Percentiles rank a stretch among this genome's conserved stretches.
Evolutionary conservation across 2,113 vertebrate species (phyloP).

Genomic region (Abramis brama): DNA sequence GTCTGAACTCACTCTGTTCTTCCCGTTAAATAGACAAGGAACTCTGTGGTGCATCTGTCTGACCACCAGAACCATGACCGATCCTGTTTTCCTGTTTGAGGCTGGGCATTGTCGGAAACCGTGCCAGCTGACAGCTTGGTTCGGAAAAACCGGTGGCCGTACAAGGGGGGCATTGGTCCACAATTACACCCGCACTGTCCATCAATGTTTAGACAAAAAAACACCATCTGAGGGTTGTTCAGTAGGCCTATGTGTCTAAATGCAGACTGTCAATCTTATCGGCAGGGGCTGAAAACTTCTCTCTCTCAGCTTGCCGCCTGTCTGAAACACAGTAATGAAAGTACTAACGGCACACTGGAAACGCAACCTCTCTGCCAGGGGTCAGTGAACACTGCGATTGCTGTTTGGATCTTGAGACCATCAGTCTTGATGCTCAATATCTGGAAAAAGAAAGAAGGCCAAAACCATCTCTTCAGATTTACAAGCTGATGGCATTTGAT

Average conservation of each 20-base stretch:
- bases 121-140: conserved; percentile 19
- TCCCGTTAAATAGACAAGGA: conserved; percentile 28
- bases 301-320: background rate
- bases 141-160: background rate
- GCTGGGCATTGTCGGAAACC: conserved; percentile 18
- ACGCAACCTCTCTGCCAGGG: conserved; percentile 7
- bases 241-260: conserved; percentile 20
- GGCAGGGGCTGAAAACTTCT: background rate
- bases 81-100: conserved; percentile 30
- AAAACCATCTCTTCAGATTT: background rate
- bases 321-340: conserved; percentile 13
- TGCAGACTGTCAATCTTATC: background rate
- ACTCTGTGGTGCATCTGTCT: conserved; percentile 25
- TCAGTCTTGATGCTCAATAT: background rate
- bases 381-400: conserved; percentile 18
- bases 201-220: conserved; percentile 31
- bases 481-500: background rate
- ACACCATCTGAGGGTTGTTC: background rate
- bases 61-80: conserved; percentile 45
- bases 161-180: conserved; percentile 20
- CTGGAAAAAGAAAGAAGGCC: background rate
- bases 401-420: conserved; percentile 9
- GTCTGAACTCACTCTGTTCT: conserved; percentile 19
- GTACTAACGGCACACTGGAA: conserved; percentile 21
- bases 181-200: conserved; percentile 28